Base-by-base conservation (phyloP, 92 coral and sea anemone species). In the Phenganax stokvisi region DNA sequence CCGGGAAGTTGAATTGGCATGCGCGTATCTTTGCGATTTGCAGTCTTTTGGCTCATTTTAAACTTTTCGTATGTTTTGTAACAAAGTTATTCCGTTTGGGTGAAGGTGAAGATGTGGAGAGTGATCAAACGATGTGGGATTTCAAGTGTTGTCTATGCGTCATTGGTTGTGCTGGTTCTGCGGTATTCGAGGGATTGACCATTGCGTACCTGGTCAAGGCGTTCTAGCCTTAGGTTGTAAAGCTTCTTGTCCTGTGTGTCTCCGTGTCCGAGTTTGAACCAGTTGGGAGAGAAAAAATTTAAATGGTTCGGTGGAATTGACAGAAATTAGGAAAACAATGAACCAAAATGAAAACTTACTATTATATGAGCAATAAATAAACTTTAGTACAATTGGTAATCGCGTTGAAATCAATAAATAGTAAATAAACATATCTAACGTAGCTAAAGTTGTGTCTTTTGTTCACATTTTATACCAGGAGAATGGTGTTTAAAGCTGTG, bases 61-160 rank as follows among this genome's bases (percentile, higher is more conserved):
- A 77, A 51, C 71, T 77, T 56, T 61, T 77, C 44, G 51, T 61
- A 51, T 77, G 81, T 44, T 77, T 77, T 37, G 28, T 25, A 0
- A 59, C 81, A 11, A 77, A 77, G 71, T 71, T 77, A 44, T 77
- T 53, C 52, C 70, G 81, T 28, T 37, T 77, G 47, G 81, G 81
- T 12, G 71, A 53, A 4, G 81, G 81, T 11, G 81, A 77, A 37
- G 20, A 76, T 1, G 54, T 8, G 15, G 81, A 20, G 0, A 13
- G 70, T 30, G 71, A 53, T 8, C 28, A 2, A 30, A 37, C 5
- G 47, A 77, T 30, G 71, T 31, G 71, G 70, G 71, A 53, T n/a
- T 15, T 77, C 47, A 77, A 77, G 66, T 37, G 71, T 37, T 10
- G 0, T 37, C 54, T 62, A 0, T 60, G 71, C 54, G 51, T 59